Percentiles rank a stretch among this genome's conserved stretches.
phyloP scores from a whole-genome alignment of 2,797 vertebrate genomes.

The Tamandua tetradactyla region DNA sequence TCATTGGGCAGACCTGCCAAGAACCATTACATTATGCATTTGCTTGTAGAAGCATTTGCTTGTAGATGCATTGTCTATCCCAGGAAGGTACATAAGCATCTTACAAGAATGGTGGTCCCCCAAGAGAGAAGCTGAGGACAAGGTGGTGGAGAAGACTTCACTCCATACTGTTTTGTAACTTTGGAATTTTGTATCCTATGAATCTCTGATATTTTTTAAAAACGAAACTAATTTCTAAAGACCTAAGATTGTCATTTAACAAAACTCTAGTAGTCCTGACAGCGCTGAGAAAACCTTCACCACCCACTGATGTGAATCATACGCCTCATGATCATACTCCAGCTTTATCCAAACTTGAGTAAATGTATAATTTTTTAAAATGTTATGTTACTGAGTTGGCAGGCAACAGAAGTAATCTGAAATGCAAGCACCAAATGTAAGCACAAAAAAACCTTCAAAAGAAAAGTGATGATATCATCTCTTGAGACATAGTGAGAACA shows the following conservation, averaged over 20 bases:
- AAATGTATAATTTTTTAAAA: not conserved
- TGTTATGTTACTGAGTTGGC: not conserved
- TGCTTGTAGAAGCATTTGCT: accelerated
- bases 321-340: not conserved
- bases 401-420: not conserved
- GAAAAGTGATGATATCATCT: accelerated
- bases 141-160: too few species aligned
- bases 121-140: not conserved
- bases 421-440: not conserved
- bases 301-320: not conserved
- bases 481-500: accelerated
- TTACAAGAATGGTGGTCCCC: accelerated
- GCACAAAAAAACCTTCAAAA: not conserved
- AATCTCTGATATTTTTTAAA: not conserved
- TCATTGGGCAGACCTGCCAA: accelerated
- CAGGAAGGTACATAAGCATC: accelerated
- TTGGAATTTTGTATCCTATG: not conserved
- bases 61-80: accelerated
- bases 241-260: not conserved
- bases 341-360: not conserved
- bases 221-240: not conserved
- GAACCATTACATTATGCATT: accelerated
- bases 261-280: not conserved
- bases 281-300: not conserved
- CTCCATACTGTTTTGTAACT: not conserved